phyloP scores from a whole-genome alignment of 2,888 invertebrate genomes.

The Polydesmus complanatus region DNA sequence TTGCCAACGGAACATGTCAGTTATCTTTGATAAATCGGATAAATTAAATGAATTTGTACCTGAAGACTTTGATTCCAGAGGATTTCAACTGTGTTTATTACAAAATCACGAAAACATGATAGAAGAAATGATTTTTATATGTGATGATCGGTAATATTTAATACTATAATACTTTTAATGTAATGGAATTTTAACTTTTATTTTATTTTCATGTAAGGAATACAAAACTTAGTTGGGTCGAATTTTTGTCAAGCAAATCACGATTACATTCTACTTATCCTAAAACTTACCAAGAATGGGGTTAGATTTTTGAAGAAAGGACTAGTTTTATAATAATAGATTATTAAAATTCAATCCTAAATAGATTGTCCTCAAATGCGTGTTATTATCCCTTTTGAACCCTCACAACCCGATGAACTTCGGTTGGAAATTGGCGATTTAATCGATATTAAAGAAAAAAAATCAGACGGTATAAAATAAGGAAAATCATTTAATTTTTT shows the following conservation, averaged over 20 bases:
- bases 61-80: background rate
- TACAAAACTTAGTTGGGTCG: background rate
- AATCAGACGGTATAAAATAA: background rate
- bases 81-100: conserved; percentile 8
- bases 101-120: background rate
- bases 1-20: conserved; percentile 3
- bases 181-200: background rate
- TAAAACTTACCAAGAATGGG: background rate
- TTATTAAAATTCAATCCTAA: background rate
- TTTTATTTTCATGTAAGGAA: background rate
- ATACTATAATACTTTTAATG: no score
- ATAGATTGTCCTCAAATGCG: background rate
- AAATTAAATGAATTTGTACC: background rate
- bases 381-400: background rate
- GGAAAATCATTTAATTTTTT: background rate
- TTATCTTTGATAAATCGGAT: background rate
- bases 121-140: no score
- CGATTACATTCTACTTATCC: background rate
- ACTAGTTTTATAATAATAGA: background rate
- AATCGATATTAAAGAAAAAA: background rate
- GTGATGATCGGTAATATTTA: background rate
- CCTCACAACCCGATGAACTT: background rate
- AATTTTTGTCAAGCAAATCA: background rate
- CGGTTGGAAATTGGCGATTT: background rate
- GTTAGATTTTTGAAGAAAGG: background rate